Evolutionary conservation across 2,113 vertebrate genomes (phyloP).

Genomic region (Myiozetetes cayanensis): DNA sequence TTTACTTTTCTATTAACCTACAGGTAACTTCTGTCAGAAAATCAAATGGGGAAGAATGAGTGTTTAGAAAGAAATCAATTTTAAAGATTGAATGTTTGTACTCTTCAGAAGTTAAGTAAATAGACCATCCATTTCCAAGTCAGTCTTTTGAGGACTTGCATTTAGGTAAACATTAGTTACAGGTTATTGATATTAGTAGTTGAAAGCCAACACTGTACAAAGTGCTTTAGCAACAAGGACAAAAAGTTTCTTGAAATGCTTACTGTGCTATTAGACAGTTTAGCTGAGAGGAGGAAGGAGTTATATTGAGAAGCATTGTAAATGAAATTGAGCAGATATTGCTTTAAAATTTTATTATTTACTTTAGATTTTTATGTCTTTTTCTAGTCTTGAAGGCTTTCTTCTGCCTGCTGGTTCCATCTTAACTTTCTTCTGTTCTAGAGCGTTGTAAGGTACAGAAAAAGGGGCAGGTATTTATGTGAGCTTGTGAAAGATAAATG

Average conservation of each 20-base stretch:
- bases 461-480: background rate
- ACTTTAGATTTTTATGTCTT: background rate
- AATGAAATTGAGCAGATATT: background rate
- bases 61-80: conserved; percentile 63
- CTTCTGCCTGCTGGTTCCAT: background rate
- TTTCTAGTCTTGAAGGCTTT: background rate
- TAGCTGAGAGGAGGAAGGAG: background rate
- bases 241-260: background rate
- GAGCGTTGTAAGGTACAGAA: background rate
- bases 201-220: background rate
- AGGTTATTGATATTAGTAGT: conserved; percentile 30
- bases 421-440: background rate
- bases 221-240: background rate
- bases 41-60: conserved; percentile 66
- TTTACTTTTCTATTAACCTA: conserved; percentile 64
- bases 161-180: background rate
- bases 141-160: background rate
- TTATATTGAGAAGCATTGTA: background rate
- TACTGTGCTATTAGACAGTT: background rate
- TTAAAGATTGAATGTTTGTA: conserved; percentile 38
- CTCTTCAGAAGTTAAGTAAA: conserved; percentile 49
- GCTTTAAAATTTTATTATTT: background rate
- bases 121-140: conserved; percentile 32
- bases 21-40: conserved; percentile 69
- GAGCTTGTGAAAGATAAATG: background rate